These are phyloP conservation scores for Monomorium pharaonis DNA, from an alignment of 1,140 invertebrate genomes.

Conservation along the genomic window DNA sequence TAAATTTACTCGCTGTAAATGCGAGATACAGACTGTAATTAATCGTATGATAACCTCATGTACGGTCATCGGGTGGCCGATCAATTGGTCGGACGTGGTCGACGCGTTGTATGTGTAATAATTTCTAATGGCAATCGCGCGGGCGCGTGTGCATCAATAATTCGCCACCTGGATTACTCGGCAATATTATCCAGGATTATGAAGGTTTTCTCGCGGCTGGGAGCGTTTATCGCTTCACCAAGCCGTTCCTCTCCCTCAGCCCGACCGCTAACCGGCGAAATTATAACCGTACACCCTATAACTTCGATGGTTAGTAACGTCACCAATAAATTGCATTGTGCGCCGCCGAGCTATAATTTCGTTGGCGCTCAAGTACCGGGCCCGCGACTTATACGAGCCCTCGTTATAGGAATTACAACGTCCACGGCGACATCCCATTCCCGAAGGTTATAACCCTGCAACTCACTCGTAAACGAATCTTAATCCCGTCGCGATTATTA, in stretches of 20 bases:
- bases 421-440: constrained; percentile 16
- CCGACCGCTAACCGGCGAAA: constrained; percentile 38
- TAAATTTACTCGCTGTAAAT: constrained; percentile 9
- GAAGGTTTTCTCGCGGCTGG: constrained; percentile 34
- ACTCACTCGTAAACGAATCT: constrained; percentile 12
- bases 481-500: constrained; percentile 17
- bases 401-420: constrained; percentile 13
- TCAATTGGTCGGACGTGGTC: constrained; percentile 44
- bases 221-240: constrained; percentile 48
- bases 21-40: constrained; percentile 54
- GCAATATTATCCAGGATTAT: constrained; percentile 55
- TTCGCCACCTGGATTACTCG: constrained; percentile 44
- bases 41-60: constrained; percentile 33
- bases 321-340: constrained; percentile 45
- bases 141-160: constrained; percentile 33
- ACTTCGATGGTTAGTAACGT: constrained; percentile 62
- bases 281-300: constrained; percentile 57
- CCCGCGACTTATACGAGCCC: constrained; percentile 25
- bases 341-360: constrained; percentile 46
- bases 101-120: constrained; percentile 47
- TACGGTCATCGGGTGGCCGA: constrained; percentile 43
- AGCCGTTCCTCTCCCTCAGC: not conserved
- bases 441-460: not conserved
- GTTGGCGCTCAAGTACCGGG: constrained; percentile 24
- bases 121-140: constrained; percentile 50